Evolutionary conservation across 2,888 invertebrate species (phyloP), one percentile per base, ranked within the genome.

Genomic region (Embidobia sp.): DNA sequence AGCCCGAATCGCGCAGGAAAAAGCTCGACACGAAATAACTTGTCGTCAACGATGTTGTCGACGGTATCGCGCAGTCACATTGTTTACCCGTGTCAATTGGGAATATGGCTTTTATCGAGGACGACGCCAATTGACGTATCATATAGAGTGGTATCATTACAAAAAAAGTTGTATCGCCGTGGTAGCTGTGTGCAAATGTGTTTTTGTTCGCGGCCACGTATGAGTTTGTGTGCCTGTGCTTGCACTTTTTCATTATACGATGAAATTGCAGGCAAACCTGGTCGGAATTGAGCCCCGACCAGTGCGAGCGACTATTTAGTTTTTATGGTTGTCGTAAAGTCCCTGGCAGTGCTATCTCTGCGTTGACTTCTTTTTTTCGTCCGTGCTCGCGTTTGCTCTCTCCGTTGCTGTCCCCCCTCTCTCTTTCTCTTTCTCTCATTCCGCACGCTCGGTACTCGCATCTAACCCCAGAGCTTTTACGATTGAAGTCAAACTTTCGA

Each of bases 271-370:
- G 49, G 59, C 49, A 59, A 78, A 75, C 70, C 59, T 49, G 40
- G 57, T 22, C 40, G 66, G 70, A 70, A 76, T 74, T 61, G 74
- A 64, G 78, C 51, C 63, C 53, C 59, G 66, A 77, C 80, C 78
- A 79, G 59, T 10, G 70, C 69, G 73, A 81, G 80, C 74, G 79
- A 82, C 77, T 80, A 81, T 74, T 83, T 82, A 82, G 82, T 82
- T 84, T 84, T 84, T 84, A 83, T 82, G 81, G 82, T 82, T 72
- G 78, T 82, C 84, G 80, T 84, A 84, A 84, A 84, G 78, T 81
- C 77, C 66, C 57, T 66, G 64, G 64, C 67, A 69, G 37, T 35
- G 53, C 64, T 73, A 64, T 57, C 31, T 73, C 57, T 31, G 33
- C 26, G 33, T 51, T 27, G 31, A 33, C 37, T 64, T 53, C 26